Evolutionary conservation across 2,797 vertebrate genomes (phyloP).

Genomic region (Hirundo rustica): DNA sequence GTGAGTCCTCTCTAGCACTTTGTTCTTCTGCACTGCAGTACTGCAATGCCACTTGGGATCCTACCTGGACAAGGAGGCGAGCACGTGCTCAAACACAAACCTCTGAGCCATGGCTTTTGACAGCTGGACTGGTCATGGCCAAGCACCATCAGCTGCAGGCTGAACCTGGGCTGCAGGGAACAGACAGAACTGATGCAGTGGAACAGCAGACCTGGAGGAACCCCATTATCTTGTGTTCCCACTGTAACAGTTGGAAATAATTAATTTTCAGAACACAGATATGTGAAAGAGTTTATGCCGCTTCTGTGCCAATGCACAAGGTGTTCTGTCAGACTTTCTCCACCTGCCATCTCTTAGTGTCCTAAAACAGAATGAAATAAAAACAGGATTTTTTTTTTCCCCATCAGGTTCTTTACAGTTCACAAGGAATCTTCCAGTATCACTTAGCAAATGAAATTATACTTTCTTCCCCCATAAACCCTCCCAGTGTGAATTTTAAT

Average conservation of each 20-base stretch:
- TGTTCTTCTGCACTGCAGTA: not conserved
- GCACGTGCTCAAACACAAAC: not conserved
- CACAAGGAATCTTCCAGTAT: not conserved
- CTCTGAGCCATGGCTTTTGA: not conserved
- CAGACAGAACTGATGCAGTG: not conserved
- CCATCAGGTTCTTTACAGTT: not conserved
- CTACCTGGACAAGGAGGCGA: not conserved
- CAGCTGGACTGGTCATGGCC: not conserved
- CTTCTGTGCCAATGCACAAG: not conserved
- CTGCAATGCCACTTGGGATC: not conserved
- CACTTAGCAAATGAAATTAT: not conserved
- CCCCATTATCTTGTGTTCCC: not conserved
- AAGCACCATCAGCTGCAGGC: not conserved
- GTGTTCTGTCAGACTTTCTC: not conserved
- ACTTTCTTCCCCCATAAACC: accelerated
- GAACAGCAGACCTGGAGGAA: not conserved
- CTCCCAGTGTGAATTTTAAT: not conserved
- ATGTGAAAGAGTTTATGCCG: not conserved
- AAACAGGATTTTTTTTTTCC: not conserved
- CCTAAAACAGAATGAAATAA: not conserved
- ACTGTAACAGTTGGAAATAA: not conserved
- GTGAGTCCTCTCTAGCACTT: not conserved
- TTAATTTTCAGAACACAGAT: not conserved
- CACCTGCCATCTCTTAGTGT: not conserved
- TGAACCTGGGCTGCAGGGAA: not conserved